Evolutionary conservation across 37 sponge, comb jelly and placozoan genomes (phyloP).

Genomic region (Aplysina aerophoba): DNA sequence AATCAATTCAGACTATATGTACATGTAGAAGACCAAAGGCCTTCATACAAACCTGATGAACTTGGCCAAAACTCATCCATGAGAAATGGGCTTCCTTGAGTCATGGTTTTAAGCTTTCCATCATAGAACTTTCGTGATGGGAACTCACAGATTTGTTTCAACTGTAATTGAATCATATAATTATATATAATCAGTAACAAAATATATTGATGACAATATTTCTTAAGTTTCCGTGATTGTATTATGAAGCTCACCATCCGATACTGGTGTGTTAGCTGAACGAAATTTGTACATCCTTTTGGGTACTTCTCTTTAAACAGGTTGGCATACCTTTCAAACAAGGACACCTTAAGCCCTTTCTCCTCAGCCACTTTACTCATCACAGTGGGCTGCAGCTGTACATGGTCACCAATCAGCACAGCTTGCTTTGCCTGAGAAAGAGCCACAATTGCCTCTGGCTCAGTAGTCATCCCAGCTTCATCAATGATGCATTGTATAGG

Average conservation of each 20-base stretch:
- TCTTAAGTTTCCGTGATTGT: background rate
- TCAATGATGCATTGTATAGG: constrained; percentile 55
- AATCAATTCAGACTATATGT: no score
- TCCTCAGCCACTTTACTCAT: background rate
- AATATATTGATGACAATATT: background rate
- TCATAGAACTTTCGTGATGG: constrained; percentile 42
- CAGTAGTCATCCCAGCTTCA: constrained; percentile 26
- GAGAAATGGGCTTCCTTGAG: no score
- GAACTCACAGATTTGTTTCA: constrained; percentile 16
- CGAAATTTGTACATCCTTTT: background rate
- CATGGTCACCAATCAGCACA: constrained; percentile 9
- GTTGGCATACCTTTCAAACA: constrained; percentile 20
- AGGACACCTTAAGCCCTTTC: background rate
- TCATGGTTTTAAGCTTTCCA: background rate
- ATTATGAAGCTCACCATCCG: constrained; percentile 57
- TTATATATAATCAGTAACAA: background rate
- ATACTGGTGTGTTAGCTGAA: constrained; percentile 48
- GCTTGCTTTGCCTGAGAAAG: background rate
- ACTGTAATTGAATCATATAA: constrained; percentile 13
- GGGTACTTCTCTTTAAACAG: background rate
- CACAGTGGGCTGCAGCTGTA: constrained; percentile 2
- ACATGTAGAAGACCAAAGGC: no score
- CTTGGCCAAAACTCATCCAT: no score
- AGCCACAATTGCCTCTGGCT: background rate
- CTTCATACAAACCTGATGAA: no score